Base-by-base conservation (phyloP, 2,797 vertebrate genomes). In the Miichthys miiuy region DNA sequence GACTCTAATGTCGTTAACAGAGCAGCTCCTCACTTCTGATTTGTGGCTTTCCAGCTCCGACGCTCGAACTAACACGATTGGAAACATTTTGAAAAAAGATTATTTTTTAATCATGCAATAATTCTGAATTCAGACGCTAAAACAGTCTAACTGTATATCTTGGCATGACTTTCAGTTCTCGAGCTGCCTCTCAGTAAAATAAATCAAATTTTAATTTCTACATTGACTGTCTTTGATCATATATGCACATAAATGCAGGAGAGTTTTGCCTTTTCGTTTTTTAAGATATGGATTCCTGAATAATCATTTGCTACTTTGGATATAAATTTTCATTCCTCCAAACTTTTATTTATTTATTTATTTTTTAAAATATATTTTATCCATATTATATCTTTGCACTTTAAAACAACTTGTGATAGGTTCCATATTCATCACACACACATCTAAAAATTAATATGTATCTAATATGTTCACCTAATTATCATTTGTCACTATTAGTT, bases 191-290 rank as follows among this genome's bases (percentile, higher is more conserved):
- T 56, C 7, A 51, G 23, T 58, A 54, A 79, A 80, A 81, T 23
- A 12, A 34, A 88, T 83, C 1, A 10, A 56, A 60, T n/a, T 83
- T 85, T 75, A 62, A 84, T 69, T 48, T 48, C 21, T n/a, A 64
- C 46, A 60, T 72, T 50, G 8, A 63, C 10, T 16, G 52, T 80
- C 68, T 83, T 81, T 88, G 77, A 83, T 85, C n/a, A 72, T 25
- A 48, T 52, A 71, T 64, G 67, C 47, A 74, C 62, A 51, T 66
- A 34, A 77, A 54, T 20, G 23, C 3, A 61, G 41, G 0, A 27
- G 3, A 62, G 44, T 20, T 75, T 60, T 16, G 18, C 17, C 1
- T 68, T 66, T 69, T 16, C 46, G 72, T 54, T 42, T 79, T 55
- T 78, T 41, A 57, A 68, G 13, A 77, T 25, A 30, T 27, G 20